Conservation (phyloP, 92 coral and sea anemone genomes). For the Porites cylindrica region DNA sequence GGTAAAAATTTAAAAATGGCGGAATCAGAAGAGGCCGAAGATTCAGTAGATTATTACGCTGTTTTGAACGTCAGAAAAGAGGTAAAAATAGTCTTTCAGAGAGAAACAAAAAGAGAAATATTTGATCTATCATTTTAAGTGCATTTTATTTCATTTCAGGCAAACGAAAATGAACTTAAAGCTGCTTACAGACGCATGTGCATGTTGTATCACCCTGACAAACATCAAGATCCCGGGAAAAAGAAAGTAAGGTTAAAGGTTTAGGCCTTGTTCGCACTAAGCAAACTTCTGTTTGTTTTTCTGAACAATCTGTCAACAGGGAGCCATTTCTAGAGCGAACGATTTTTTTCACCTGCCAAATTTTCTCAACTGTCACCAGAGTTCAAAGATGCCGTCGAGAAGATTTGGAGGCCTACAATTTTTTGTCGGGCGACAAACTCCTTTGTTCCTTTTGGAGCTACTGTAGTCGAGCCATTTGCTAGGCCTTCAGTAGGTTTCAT, state of each 20-base stretch:
- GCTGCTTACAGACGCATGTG: constrained; percentile 96
- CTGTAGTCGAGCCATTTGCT: too few relatives aligned
- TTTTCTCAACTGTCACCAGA: too few relatives aligned
- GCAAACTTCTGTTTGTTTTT: background rate
- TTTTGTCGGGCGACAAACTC: too few relatives aligned
- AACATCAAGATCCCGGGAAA: constrained; percentile 85
- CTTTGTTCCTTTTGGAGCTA: too few relatives aligned
- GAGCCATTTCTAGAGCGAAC: too few relatives aligned
- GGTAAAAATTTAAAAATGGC: constrained; percentile 84
- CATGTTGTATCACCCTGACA: constrained; percentile 93
- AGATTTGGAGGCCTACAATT: too few relatives aligned
- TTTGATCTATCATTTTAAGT: background rate
- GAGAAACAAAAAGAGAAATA: background rate
- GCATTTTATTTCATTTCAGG: constrained; percentile 56
- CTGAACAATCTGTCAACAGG: too few relatives aligned
- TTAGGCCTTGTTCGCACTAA: background rate
- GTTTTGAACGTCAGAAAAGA: constrained; percentile 93
- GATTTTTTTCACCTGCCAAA: too few relatives aligned
- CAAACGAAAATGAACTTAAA: constrained; percentile 88
- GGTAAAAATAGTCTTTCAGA: constrained; percentile 44
- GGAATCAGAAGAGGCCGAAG: constrained; percentile 78
- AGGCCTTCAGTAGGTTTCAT: too few relatives aligned
- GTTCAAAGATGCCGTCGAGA: too few relatives aligned
- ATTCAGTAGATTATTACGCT: constrained; percentile 86
- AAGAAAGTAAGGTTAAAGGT: constrained; percentile 65